Percentiles rank a stretch among this genome's conserved stretches.
These are phyloP conservation scores for Paramormyrops hopkinsi DNA, from an alignment of 2,797 vertebrate genomes.

Conservation along the genomic window DNA sequence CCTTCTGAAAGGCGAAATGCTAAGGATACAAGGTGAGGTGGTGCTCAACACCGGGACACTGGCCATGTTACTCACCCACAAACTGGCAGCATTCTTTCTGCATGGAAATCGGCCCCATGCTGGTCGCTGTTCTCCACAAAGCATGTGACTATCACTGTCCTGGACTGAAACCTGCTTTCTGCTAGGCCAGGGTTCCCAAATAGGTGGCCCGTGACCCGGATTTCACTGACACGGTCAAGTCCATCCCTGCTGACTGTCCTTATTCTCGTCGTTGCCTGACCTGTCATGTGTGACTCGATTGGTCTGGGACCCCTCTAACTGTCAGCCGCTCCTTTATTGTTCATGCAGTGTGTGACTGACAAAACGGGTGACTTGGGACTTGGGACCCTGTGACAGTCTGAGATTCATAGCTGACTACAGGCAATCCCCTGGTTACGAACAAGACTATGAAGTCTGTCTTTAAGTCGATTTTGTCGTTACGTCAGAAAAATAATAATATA, in stretches of 20 bases:
- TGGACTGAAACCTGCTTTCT: background rate
- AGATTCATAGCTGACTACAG: background rate
- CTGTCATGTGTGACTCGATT: background rate
- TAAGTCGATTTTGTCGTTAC: background rate
- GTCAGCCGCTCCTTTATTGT: background rate
- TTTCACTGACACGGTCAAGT: background rate
- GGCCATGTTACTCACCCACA: background rate
- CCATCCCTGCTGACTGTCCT: background rate
- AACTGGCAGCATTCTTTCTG: background rate
- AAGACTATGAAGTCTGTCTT: background rate
- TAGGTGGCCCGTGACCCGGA: background rate
- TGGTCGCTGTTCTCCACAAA: background rate
- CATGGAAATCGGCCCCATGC: background rate
- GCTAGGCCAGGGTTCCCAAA: background rate
- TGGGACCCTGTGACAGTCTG: background rate
- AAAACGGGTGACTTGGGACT: background rate
- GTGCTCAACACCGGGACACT: background rate
- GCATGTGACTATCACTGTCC: background rate
- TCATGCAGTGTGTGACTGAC: background rate
- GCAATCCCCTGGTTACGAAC: background rate
- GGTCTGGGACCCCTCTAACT: background rate
- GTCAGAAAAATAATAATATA: background rate
- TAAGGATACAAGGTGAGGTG: slow-evolving; percentile 49
- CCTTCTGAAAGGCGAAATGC: slow-evolving; percentile 59
- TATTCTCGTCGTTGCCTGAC: background rate